Evolutionary conservation across 2,888 invertebrate species (phyloP).

Genomic region (Tholera decimalis): DNA sequence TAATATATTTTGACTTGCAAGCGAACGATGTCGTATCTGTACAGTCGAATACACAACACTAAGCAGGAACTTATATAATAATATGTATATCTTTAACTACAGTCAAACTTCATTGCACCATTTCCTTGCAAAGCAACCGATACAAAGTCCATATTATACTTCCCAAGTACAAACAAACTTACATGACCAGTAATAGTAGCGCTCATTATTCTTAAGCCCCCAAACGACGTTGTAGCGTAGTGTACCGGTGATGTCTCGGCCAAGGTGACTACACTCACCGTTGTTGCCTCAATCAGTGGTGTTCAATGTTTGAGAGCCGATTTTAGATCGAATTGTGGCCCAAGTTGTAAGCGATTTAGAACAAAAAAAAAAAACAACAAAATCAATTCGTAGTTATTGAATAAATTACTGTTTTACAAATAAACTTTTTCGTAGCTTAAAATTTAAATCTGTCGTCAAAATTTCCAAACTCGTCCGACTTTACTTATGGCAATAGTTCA

Average conservation of each 20-base stretch:
- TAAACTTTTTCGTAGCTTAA: no score
- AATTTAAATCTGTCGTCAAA: no score
- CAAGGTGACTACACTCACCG: conserved; percentile 46
- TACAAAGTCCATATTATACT: neutral
- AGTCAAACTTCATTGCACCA: neutral
- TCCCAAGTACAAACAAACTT: conserved; percentile 7
- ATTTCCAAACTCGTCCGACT: no score
- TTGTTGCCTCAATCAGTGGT: conserved; percentile 36
- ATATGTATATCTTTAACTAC: neutral
- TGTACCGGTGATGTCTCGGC: conserved; percentile 36
- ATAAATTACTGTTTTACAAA: no score
- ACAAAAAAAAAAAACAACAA: neutral
- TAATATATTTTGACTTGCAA: no score
- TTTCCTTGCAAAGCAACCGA: neutral
- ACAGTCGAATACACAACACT: neutral
- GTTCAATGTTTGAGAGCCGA: conserved; percentile 31
- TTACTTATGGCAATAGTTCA: no score
- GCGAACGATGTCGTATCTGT: neutral
- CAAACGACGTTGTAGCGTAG: conserved; percentile 24
- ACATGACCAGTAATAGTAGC: neutral
- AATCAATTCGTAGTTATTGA: no score
- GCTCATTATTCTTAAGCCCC: conserved; percentile 35
- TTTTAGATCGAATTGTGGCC: conserved; percentile 24
- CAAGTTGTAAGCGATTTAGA: neutral
- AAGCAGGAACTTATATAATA: neutral